Evolutionary conservation across 2,113 vertebrate genomes (phyloP).

Genomic region (Dipodomys spectabilis): DNA sequence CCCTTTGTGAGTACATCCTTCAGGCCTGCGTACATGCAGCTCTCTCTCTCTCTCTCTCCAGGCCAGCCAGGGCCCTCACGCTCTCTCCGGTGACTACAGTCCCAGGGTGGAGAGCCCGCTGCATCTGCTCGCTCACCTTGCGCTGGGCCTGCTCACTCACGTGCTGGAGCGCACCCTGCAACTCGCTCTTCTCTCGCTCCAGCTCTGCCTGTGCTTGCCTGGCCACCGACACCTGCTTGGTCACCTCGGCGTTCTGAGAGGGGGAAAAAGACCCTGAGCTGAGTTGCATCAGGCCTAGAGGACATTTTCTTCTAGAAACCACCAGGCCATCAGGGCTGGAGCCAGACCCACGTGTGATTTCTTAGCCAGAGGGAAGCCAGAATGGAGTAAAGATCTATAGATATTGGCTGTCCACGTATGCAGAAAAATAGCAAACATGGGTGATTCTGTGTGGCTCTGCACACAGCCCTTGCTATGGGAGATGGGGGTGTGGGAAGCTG

Average conservation of each 20-base stretch:
- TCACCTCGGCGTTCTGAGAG: conserved; percentile 96
- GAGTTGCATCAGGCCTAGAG: neutral
- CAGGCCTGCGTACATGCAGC: too few species aligned
- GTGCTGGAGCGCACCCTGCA: conserved; percentile 93
- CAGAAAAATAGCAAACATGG: neutral
- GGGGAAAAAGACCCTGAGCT: fast-evolving
- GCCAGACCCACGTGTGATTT: neutral
- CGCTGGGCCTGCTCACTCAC: conserved; percentile 90
- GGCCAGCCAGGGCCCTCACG: too few species aligned
- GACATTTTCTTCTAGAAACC: neutral
- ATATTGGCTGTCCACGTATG: neutral
- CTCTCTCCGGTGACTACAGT: too few species aligned
- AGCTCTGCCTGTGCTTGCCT: conserved; percentile 93
- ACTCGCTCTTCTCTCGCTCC: conserved; percentile 92
- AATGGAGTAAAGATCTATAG: neutral
- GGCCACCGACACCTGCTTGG: conserved; percentile 94
- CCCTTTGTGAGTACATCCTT: too few species aligned
- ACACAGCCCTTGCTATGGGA: neutral
- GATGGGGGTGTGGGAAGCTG: neutral
- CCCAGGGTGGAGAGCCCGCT: neutral
- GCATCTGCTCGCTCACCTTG: conserved; percentile 86
- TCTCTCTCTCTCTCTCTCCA: too few species aligned
- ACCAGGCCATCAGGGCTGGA: neutral
- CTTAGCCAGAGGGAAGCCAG: neutral
- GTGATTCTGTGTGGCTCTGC: too few species aligned